Percentiles rank a stretch among this genome's conserved stretches.
phyloP scores from a whole-genome alignment of 2,888 invertebrate species.

The Drosophila setosimentum region DNA sequence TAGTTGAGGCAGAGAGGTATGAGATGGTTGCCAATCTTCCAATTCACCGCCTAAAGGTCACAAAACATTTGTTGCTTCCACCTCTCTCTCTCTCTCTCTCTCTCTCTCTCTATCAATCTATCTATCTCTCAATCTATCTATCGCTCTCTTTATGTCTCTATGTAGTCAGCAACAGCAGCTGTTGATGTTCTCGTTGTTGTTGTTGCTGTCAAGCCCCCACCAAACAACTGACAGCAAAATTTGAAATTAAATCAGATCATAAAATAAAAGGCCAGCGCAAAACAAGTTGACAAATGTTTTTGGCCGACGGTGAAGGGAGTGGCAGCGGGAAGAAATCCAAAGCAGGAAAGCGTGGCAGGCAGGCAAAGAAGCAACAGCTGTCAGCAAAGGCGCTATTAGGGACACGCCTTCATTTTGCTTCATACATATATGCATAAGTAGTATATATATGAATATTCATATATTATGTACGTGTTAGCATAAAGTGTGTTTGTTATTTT shows the following conservation, averaged over 20 bases:
- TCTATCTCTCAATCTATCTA: no score
- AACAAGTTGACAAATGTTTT: conserved; percentile 54
- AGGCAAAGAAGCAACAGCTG: conserved; percentile 37
- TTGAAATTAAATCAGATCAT: conserved; percentile 23
- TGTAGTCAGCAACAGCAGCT: background rate
- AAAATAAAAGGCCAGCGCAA: conserved; percentile 25
- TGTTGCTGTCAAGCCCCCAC: conserved; percentile 27
- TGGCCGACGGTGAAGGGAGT: background rate
- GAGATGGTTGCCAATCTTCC: background rate
- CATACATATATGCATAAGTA: conserved; percentile 4
- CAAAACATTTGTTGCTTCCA: conserved; percentile 8
- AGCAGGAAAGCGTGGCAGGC: background rate
- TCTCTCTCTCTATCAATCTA: no score
- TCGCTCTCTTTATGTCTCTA: background rate
- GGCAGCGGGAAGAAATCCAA: background rate
- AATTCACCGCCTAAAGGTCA: background rate
- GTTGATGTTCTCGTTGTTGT: background rate
- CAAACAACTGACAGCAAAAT: conserved; percentile 25
- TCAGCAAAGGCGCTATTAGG: conserved; percentile 16
- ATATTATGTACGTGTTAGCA: background rate
- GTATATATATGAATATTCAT: background rate
- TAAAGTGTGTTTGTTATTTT: conserved; percentile 33
- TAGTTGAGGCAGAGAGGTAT: background rate
- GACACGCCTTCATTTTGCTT: conserved; percentile 61
- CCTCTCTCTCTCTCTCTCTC: background rate